Evolutionary conservation across 2,113 vertebrate genomes (phyloP), one percentile per base, ranked within the genome.

Genomic region (Hemichromis elongatus): DNA sequence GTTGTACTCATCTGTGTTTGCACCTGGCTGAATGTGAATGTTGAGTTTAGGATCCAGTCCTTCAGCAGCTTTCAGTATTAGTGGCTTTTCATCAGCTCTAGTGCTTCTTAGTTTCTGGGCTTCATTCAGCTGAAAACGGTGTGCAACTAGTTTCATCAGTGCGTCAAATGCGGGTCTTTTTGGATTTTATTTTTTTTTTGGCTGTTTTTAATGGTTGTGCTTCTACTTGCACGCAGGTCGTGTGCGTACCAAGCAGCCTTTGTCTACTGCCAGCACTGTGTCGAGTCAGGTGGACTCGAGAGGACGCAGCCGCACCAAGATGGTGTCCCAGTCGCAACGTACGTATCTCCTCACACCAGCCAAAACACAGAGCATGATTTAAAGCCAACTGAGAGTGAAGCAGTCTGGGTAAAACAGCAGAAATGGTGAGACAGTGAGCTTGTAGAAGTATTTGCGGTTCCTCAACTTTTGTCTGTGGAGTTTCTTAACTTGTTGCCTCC

Each of bases 321-420:
- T 98, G 96, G 97, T 98, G 85, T 99, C 98, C 66, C 98, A 99
- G 89, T 99, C 98, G 6, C 98, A 99, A 96, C 98, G 98, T 99
- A 98, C 82, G 98, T 97, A 95, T 92, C 73, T 14, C 10, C 18
- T 13, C 54, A 11, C 9, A 21, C 26, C 40, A 52, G 21, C 68
- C 47, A 7, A 66, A 30, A 75, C 63, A 70, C 47, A 52, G n/a
- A 63, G 33, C 13, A 26, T 42, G 5, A 68, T 79, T 33, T 45
- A 57, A 78, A 86, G 55, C 33, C 52, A 47, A 35, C 35, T 81
- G 6, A 84, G 77, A 75, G 63, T 57, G 53, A 70, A 57, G 53
- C 18, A 14, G 11, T 79, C 9, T 52, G 24, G 79, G 56, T 75
- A 82, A 16, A 75, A 13, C 56, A 52, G 75, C 61, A 78, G 47